A percentile compares a stretch with the other conserved stretches of the same genome.
These are phyloP conservation scores for Lontra canadensis DNA, from an alignment of 2,113 vertebrate species.

Conservation along the genomic window DNA sequence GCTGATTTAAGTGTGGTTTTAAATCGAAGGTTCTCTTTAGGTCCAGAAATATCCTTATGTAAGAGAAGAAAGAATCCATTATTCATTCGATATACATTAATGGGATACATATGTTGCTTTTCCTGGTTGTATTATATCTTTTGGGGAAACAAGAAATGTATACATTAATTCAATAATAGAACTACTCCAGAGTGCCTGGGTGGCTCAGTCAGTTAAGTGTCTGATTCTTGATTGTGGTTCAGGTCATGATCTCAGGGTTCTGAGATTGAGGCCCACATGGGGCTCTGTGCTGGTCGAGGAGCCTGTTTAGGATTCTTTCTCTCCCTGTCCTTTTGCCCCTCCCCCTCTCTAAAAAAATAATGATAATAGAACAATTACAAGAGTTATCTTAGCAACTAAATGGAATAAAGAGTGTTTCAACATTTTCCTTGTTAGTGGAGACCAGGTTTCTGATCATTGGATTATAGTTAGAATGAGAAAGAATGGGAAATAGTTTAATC, in stretches of 20 bases:
- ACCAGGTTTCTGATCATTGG: neutral
- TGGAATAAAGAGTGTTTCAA: neutral
- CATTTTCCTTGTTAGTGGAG: neutral
- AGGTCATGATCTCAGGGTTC: neutral
- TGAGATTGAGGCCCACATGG: neutral
- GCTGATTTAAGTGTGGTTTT: slow-evolving; percentile 11
- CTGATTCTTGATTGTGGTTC: neutral
- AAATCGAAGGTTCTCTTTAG: slow-evolving; percentile 3
- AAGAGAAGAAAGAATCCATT: neutral
- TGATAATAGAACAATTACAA: neutral
- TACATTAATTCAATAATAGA: neutral
- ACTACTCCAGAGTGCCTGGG: neutral
- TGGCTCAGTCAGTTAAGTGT: neutral
- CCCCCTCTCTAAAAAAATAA: neutral
- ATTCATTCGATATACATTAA: neutral
- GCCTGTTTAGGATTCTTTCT: neutral
- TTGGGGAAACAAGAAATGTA: neutral
- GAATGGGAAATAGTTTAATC: neutral
- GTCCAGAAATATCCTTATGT: neutral
- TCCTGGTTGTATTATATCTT: neutral
- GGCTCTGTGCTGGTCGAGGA: neutral
- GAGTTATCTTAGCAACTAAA: neutral
- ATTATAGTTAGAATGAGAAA: neutral
- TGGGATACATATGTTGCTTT: neutral
- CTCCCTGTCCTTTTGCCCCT: neutral